Evolutionary conservation across 2,113 vertebrate species (phyloP).

Genomic region (Maccullochella peelii): DNA sequence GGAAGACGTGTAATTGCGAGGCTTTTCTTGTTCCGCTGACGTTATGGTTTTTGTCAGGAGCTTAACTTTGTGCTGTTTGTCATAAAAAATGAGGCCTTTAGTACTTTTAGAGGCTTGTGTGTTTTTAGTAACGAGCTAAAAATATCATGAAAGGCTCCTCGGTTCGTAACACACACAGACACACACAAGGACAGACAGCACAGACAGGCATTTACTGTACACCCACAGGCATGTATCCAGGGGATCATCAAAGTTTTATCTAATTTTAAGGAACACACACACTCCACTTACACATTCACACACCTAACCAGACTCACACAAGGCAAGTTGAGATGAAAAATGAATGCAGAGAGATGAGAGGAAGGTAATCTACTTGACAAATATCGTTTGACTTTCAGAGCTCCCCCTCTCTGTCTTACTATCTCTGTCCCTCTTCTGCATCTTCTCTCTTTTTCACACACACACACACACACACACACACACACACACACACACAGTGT

Average conservation of each 20-base stretch:
- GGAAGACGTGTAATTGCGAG: conserved; percentile 35
- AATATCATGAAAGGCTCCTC: conserved; percentile 46
- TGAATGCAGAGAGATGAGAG: conserved; percentile 40
- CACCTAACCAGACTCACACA: conserved; percentile 1
- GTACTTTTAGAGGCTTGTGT: conserved; percentile 37
- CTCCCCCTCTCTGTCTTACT: background rate
- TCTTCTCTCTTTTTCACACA: conserved; percentile 15
- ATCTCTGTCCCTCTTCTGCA: conserved; percentile 13
- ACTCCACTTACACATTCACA: conserved; percentile 37
- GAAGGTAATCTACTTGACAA: conserved; percentile 49
- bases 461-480: conserved; percentile 6
- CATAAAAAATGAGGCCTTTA: conserved; percentile 53
- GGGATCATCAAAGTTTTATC: conserved; percentile 62
- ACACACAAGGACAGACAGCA: conserved; percentile 27
- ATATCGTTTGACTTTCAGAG: conserved; percentile 66
- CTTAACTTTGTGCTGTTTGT: conserved; percentile 63
- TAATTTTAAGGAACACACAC: conserved; percentile 55
- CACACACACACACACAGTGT: background rate
- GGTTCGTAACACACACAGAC: conserved; percentile 8
- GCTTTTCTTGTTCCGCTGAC: conserved; percentile 60
- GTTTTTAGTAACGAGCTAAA: conserved; percentile 54
- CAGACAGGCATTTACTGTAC: conserved; percentile 27
- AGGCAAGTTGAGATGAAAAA: conserved; percentile 40
- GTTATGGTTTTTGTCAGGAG: conserved; percentile 54
- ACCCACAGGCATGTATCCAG: conserved; percentile 43